phyloP scores from a whole-genome alignment of 2,113 vertebrate genomes.

The Plestiodon gilberti region DNA sequence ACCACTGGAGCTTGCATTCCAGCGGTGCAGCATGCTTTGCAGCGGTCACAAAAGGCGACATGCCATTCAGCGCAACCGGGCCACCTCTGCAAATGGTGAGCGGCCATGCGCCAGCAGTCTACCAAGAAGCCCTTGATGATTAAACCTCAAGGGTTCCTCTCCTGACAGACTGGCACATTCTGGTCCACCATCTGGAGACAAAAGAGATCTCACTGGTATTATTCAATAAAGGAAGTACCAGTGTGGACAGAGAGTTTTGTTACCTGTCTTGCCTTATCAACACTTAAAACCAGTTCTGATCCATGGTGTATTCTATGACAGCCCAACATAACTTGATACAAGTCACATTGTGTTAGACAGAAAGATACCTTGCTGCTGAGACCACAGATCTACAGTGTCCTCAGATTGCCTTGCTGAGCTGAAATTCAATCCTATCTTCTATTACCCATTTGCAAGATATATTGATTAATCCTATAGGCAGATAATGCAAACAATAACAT shows the following conservation, averaged over 20 bases:
- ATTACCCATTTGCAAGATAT: constrained; percentile 64
- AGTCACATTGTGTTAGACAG: not conserved
- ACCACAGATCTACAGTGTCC: not conserved
- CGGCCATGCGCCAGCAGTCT: no score
- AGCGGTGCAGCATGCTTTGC: no score
- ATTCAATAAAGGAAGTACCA: not conserved
- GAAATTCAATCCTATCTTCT: constrained; percentile 58
- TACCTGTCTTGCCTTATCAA: not conserved
- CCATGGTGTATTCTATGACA: constrained; percentile 12
- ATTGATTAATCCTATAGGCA: constrained; percentile 69
- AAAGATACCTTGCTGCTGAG: not conserved
- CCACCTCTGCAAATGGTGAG: not conserved
- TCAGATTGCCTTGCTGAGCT: constrained; percentile 26
- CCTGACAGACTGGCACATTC: not conserved
- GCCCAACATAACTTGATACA: not conserved
- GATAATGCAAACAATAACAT: constrained; percentile 74
- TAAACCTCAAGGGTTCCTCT: not conserved
- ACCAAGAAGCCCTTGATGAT: not conserved
- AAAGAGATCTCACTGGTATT: not conserved
- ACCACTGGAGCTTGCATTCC: no score
- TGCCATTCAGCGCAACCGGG: no score
- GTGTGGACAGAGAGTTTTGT: not conserved
- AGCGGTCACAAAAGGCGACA: no score
- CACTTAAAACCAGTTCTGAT: not conserved
- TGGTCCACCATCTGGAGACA: no score